Evolutionary conservation across 2,797 vertebrate species (phyloP), one percentile per base, ranked within the genome.

Genomic region (Iguana delicatissima): DNA sequence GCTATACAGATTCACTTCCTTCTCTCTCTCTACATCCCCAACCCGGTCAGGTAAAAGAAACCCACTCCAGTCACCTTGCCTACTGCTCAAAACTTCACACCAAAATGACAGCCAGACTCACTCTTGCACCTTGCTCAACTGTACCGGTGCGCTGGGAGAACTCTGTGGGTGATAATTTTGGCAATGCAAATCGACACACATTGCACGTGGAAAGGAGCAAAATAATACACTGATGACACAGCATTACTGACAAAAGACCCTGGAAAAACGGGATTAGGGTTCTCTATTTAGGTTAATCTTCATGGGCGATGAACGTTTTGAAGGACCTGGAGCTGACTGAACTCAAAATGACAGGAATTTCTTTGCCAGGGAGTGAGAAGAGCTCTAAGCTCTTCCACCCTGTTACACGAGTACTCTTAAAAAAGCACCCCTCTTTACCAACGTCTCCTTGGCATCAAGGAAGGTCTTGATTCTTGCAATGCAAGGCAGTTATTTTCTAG

Each of bases 221-320:
- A 76, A 10, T 6, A 2, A 59, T 50, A 67, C 14, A 85, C 83
- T 77, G 76, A 46, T 16, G 26, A 80, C 84, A 86, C 0, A 86
- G 79, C n/a, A 10, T 2, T 72, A 29, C 81, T 81, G 80, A 42
- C 86, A 26, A n/a, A 42, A 89, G 32, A 46, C 42, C 42, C 4
- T 46, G 42, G 89, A 83, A 2, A 52, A 57, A 0, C 55, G 46
- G 0, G 52, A 38, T 84, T 1, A 87, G 13, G 12, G 89, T 89
- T 77, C 76, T 26, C 38, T 26, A 88, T 46, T 85, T 20, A 86
- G 38, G 85, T 74, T 87, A 24, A 85, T 59, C 90, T 62, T 87
- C 38, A 55, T 0, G 64, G 9, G 52, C 57, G 32, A 72, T 0
- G 1, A 52, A 64, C 13, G 82, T 10, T 16, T 18, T 20, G 89